Conservation (phyloP, 2,888 invertebrate genomes). For the Acronicta psi region DNA sequence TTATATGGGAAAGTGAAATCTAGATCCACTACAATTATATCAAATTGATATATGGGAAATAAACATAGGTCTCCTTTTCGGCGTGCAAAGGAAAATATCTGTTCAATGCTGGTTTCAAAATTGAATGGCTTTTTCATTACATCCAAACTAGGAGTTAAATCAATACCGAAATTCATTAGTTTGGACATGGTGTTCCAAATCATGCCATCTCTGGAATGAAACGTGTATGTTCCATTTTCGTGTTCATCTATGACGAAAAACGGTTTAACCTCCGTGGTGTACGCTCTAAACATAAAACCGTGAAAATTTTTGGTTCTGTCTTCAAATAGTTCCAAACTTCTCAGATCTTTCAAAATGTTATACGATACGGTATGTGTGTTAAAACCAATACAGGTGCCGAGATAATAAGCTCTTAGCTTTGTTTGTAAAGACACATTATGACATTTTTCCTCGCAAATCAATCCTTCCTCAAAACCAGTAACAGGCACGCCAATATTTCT, state of each 20-base stretch:
- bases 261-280: slow-evolving; percentile 67
- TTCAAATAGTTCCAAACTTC: slow-evolving; percentile 64
- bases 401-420: slow-evolving; percentile 63
- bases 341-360: slow-evolving; percentile 41
- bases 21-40: slow-evolving; percentile 73
- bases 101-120: slow-evolving; percentile 71
- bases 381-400: slow-evolving; percentile 78
- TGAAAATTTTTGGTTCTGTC: slow-evolving; percentile 74
- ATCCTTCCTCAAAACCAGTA: slow-evolving; percentile 63
- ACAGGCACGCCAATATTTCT: slow-evolving; percentile 70
- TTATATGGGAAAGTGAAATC: slow-evolving; percentile 74
- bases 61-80: slow-evolving; percentile 77
- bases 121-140: slow-evolving; percentile 68
- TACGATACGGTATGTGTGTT: slow-evolving; percentile 61
- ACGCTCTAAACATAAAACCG: slow-evolving; percentile 69
- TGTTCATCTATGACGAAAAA: slow-evolving; percentile 66
- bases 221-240: slow-evolving; percentile 64
- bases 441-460: slow-evolving; percentile 72
- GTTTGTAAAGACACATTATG: slow-evolving; percentile 70
- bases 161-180: slow-evolving; percentile 77
- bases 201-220: slow-evolving; percentile 74
- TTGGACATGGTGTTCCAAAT: slow-evolving; percentile 76
- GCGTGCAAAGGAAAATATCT: slow-evolving; percentile 71
- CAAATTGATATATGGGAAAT: slow-evolving; percentile 78
- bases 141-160: slow-evolving; percentile 64